Conservation (phyloP, 1,140 invertebrate species). For the Popillia japonica region DNA sequence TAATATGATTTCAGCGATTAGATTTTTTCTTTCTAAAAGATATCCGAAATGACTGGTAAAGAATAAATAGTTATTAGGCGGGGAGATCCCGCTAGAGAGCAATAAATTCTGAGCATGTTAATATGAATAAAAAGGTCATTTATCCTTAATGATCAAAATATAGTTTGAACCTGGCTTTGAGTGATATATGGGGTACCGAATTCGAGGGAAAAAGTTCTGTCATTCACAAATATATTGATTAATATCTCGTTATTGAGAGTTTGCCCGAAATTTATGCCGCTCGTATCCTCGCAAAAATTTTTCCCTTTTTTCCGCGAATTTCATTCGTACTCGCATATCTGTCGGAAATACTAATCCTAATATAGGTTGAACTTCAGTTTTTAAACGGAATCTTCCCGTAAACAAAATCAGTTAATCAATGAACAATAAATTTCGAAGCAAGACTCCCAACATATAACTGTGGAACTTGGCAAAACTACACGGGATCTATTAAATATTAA, state of each 20-base stretch:
- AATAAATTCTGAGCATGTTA: slow-evolving; percentile 17
- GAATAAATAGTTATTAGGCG: slow-evolving; percentile 8
- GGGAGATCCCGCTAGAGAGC: not conserved
- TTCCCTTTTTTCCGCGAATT: not conserved
- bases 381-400: too few species aligned
- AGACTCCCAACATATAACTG: too few species aligned
- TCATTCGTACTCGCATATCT: not conserved
- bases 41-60: not conserved
- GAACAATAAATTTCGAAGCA: too few species aligned
- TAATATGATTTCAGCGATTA: too few species aligned
- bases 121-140: slow-evolving; percentile 23
- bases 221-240: slow-evolving; percentile 33
- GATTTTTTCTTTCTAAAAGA: not conserved
- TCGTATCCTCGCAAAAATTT: not conserved
- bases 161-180: slow-evolving; percentile 24
- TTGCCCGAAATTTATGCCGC: slow-evolving; percentile 23
- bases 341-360: not conserved
- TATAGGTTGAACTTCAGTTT: not conserved
- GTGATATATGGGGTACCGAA: slow-evolving; percentile 14
- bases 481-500: too few species aligned
- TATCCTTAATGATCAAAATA: slow-evolving; percentile 27
- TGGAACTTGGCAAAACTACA: too few species aligned
- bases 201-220: slow-evolving; percentile 30
- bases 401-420: too few species aligned
- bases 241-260: slow-evolving; percentile 31